Evolutionary conservation across 2,797 vertebrate species (phyloP).

Genomic region (Micrastur ruficollis): DNA sequence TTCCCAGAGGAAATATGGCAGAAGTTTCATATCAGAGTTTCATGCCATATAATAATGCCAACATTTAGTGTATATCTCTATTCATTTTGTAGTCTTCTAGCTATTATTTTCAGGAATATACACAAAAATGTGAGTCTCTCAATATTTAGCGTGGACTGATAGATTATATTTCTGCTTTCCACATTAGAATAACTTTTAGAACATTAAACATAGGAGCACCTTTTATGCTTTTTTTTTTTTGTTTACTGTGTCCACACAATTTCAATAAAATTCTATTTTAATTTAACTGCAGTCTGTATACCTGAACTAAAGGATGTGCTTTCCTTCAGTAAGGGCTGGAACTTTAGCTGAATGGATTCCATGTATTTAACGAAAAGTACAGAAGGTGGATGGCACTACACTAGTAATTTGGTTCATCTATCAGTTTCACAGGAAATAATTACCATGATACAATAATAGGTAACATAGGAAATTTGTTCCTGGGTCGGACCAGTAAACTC

Average conservation of each 20-base stretch:
- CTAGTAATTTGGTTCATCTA: background rate
- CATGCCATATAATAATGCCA: background rate
- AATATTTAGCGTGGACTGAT: background rate
- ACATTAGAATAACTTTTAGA: background rate
- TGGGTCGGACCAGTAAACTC: background rate
- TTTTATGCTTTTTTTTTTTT: background rate
- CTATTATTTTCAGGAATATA: conserved; percentile 31
- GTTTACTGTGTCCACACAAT: background rate
- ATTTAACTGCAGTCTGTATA: background rate
- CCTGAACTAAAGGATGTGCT: background rate
- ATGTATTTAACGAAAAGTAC: background rate
- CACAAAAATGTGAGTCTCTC: conserved; percentile 3
- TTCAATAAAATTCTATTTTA: background rate
- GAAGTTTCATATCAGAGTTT: background rate
- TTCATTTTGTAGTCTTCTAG: background rate
- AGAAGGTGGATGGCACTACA: background rate
- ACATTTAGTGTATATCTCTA: background rate
- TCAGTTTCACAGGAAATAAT: background rate
- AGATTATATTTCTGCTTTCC: conserved; percentile 2
- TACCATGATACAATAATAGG: background rate
- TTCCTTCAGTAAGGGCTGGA: background rate
- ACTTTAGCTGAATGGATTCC: background rate
- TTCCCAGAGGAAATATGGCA: background rate
- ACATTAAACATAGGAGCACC: background rate
- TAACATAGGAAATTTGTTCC: background rate